Conservation (phyloP, 35 echinoderm and acorn worm species). For the Heliocidaris tuberculata region DNA sequence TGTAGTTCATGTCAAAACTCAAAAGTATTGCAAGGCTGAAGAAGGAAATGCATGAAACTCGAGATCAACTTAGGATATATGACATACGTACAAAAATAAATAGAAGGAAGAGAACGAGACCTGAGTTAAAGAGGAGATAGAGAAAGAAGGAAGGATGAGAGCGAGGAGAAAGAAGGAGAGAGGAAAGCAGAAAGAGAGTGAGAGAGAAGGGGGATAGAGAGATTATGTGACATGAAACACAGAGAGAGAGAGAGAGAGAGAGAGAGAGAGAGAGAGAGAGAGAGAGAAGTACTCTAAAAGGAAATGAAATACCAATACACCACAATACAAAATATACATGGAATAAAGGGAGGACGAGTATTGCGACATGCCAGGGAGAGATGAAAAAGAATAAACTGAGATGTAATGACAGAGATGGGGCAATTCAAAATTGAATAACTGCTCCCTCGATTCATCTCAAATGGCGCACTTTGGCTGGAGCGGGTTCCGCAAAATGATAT, state of each 20-base stretch:
- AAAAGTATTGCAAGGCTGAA: too few relatives aligned
- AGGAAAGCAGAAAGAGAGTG: not conserved
- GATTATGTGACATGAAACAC: not conserved
- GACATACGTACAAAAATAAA: too few relatives aligned
- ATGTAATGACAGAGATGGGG: not conserved
- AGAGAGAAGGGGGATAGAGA: not conserved
- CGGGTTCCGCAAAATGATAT: not conserved
- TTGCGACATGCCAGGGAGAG: not conserved
- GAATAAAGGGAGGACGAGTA: too few relatives aligned
- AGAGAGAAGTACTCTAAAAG: not conserved
- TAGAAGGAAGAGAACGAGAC: too few relatives aligned
- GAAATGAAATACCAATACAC: too few relatives aligned
- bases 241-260: too few relatives aligned
- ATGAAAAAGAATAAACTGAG: not conserved
- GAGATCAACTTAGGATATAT: too few relatives aligned
- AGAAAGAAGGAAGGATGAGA: not conserved
- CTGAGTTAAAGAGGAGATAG: not conserved
- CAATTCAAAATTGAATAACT: slow-evolving; percentile 4
- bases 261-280: not conserved
- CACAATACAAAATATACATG: too few relatives aligned
- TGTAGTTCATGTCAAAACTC: too few relatives aligned
- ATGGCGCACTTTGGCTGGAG: not conserved
- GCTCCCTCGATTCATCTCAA: not conserved
- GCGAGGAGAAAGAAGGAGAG: not conserved
- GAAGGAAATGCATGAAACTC: too few relatives aligned